Evolutionary conservation across 2,888 invertebrate species (phyloP), one percentile per base, ranked within the genome.

Genomic region (Ditylenchus weischeri): DNA sequence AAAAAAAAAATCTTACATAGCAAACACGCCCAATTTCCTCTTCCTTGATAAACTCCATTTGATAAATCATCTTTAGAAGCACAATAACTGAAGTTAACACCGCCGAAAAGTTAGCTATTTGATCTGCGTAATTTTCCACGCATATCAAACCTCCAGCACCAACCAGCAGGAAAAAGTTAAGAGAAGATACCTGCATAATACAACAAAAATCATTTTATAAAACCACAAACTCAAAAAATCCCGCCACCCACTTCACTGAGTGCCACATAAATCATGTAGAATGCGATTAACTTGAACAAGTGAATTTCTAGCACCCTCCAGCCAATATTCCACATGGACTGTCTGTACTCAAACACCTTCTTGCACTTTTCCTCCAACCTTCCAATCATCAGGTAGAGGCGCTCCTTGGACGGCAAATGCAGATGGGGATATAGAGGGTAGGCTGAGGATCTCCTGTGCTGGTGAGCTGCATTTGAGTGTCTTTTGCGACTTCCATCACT

Each of bases 21-120:
- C 94, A 95, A 78, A 89, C 89, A 1, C 89, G 88, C 73, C 89
- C 87, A 87, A 90, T 91, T 68, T 85, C 86, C 0, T 87, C 86
- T 73, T 90, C 90, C 72, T 89, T 86, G 72, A 94, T 90, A 80
- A 92, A 91, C 72, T 90, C 88, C 68, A 95, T 91, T 85, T 96
- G 95, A 84, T 92, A 96, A 59, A 93, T 89, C 94, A 95, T 96
- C 84, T 93, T 91, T 3, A 89, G 88, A 73, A 96, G 88, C 73
- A 95, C 88, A 71, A 94, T 88, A 2, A 91, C 79, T 21, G 91
- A 90, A 38, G 91, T 89, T 63, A 90, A 86, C 19, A 89, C 86
- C 0, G 91, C 90, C n/a, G 84, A 90, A 89, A 18, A 89, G 64
- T 91, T 90, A 66, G 64, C 51, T 18, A 62, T 29, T 7, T 21